These are phyloP conservation scores for Phallusia fumigata DNA, from an alignment of 23 tunicate species.

Conservation along the genomic window DNA sequence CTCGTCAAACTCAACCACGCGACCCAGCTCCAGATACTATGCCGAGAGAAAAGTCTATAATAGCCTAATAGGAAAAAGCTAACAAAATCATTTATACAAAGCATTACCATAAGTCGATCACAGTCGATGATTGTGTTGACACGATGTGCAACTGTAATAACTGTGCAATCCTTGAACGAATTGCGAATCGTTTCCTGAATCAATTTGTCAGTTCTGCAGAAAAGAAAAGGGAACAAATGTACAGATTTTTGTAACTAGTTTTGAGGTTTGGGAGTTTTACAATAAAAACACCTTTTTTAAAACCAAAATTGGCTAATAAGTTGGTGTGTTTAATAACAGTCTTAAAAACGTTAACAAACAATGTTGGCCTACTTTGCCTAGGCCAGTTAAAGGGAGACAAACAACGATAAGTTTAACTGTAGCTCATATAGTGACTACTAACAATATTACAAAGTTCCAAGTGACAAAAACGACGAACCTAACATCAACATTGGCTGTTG, in stretches of 20 bases:
- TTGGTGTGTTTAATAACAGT: too few species aligned
- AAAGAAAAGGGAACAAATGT: neutral
- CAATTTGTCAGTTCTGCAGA: slow-evolving; percentile 73
- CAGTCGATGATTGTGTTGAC: slow-evolving; percentile 89
- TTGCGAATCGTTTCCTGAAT: slow-evolving; percentile 85
- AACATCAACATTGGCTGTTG: slow-evolving; percentile 94
- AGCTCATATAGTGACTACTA: too few species aligned
- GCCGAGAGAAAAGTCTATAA: neutral
- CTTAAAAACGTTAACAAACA: too few species aligned
- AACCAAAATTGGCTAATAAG: too few species aligned
- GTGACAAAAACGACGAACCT: slow-evolving; percentile 34
- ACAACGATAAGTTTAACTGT: too few species aligned
- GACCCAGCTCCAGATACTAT: slow-evolving; percentile 62
- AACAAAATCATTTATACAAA: too few species aligned
- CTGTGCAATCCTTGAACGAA: slow-evolving; percentile 71
- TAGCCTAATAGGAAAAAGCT: neutral
- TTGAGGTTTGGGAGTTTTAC: neutral
- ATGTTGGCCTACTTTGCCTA: too few species aligned
- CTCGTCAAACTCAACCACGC: slow-evolving; percentile 64
- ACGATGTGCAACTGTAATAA: slow-evolving; percentile 92
- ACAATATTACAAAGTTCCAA: too few species aligned
- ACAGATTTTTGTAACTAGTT: neutral
- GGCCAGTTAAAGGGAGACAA: too few species aligned
- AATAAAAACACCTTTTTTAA: too few species aligned
- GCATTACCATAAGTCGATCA: slow-evolving; percentile 75